These are phyloP conservation scores for Nesometra sesokonis DNA, from an alignment of 35 echinoderm and acorn worm species.

Conservation along the genomic window DNA sequence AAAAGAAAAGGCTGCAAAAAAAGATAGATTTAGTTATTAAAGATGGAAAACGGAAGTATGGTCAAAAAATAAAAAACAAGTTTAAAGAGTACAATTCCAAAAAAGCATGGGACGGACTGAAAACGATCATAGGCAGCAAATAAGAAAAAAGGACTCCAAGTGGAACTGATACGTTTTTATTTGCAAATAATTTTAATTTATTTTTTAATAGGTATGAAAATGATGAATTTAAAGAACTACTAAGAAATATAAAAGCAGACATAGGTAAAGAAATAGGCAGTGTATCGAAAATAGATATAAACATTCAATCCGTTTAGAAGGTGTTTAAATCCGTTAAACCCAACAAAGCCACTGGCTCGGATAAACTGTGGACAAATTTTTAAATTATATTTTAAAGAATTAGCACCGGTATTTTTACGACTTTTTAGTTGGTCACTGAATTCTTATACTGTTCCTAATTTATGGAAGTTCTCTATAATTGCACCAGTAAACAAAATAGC, in stretches of 20 bases:
- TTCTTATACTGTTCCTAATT: background rate
- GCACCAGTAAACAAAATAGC: conserved; percentile 6
- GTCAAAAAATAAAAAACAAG: background rate
- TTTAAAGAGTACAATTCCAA: background rate
- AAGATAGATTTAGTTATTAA: background rate
- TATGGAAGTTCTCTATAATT: conserved; percentile 17
- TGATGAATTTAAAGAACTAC: background rate
- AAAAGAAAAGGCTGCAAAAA: background rate
- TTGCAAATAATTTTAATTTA: background rate
- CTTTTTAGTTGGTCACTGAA: background rate
- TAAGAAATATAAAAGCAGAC: background rate
- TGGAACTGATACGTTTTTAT: background rate
- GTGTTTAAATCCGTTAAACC: background rate
- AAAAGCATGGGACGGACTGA: conserved; percentile 2
- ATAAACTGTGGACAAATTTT: background rate
- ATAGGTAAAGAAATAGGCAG: too few species aligned
- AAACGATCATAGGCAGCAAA: background rate
- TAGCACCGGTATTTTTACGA: background rate
- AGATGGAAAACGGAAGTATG: background rate
- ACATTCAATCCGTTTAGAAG: background rate
- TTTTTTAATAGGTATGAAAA: conserved; percentile 9
- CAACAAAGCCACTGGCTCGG: background rate
- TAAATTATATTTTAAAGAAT: background rate
- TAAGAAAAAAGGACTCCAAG: background rate
- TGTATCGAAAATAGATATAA: too few species aligned